A percentile compares a stretch with the other conserved stretches of the same genome.
These are phyloP conservation scores for Trachelus troglodyta DNA, from an alignment of 2,888 invertebrate genomes.

Conservation along the genomic window DNA sequence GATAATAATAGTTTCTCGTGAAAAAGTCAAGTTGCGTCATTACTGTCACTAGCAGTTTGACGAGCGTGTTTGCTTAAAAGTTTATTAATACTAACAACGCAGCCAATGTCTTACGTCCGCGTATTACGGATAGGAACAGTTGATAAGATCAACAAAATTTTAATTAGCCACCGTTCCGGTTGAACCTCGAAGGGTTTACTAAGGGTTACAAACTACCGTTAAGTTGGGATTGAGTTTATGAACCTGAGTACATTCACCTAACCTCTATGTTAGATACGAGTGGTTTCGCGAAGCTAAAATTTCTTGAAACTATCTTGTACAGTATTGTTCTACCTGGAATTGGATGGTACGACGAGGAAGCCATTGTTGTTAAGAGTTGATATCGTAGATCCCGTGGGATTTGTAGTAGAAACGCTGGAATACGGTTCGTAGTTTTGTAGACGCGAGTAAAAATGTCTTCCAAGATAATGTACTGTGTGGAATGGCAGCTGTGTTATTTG, in stretches of 20 bases:
- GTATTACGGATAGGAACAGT: background rate
- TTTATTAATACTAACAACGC: background rate
- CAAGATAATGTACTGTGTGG: background rate
- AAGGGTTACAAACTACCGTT: background rate
- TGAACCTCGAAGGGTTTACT: background rate
- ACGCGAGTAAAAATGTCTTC: background rate
- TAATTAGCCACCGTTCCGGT: background rate
- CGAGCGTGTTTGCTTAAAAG: background rate
- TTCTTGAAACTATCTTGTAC: background rate
- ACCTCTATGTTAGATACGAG: background rate
- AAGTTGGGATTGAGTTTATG: background rate
- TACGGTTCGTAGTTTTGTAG: background rate
- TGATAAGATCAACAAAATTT: background rate
- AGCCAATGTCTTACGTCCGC: background rate
- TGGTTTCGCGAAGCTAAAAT: background rate
- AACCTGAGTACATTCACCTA: background rate
- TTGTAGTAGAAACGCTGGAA: background rate
- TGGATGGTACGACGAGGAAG: background rate
- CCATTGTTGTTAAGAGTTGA: background rate
- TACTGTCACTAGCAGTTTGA: background rate
- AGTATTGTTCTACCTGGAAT: background rate
- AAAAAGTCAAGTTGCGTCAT: background rate
- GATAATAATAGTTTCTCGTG: background rate
- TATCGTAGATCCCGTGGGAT: background rate
- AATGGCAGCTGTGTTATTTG: background rate